A percentile compares a stretch with the other conserved stretches of the same genome.
phyloP scores from a whole-genome alignment of 2,888 invertebrate genomes.

The Kryphioiulus occultus region DNA sequence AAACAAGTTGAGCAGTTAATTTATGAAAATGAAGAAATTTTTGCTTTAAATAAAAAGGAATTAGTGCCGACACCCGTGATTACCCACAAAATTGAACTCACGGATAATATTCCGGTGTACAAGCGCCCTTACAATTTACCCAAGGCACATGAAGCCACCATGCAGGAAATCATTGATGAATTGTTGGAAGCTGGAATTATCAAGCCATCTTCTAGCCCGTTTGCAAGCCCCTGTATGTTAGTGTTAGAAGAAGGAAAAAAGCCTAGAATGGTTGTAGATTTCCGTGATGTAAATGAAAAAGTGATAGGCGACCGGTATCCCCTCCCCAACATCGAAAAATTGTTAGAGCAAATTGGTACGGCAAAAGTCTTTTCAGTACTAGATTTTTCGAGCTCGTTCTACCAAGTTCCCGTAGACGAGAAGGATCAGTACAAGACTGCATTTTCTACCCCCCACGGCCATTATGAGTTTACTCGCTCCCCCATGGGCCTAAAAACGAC shows the following conservation, averaged over 20 bases:
- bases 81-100: too few relatives aligned
- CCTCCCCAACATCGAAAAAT: neutral
- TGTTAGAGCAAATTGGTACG: conserved; percentile 56
- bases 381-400: conserved; percentile 57
- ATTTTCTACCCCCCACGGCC: conserved; percentile 52
- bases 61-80: too few relatives aligned
- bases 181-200: too few relatives aligned
- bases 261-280: conserved; percentile 13
- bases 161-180: too few relatives aligned
- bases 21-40: too few relatives aligned
- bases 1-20: too few relatives aligned
- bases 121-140: too few relatives aligned
- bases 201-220: too few relatives aligned
- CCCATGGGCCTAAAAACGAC: conserved; percentile 53
- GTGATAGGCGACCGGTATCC: neutral
- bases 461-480: conserved; percentile 51
- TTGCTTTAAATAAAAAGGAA: too few relatives aligned
- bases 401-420: conserved; percentile 49
- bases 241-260: neutral
- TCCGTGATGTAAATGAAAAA: neutral
- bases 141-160: too few relatives aligned
- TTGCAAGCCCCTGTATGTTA: neutral
- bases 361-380: conserved; percentile 57
- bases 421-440: conserved; percentile 52
- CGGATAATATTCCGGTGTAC: too few relatives aligned